These are phyloP conservation scores for Sebastes elongatus DNA, from an alignment of 2,797 vertebrate species.

Conservation along the genomic window DNA sequence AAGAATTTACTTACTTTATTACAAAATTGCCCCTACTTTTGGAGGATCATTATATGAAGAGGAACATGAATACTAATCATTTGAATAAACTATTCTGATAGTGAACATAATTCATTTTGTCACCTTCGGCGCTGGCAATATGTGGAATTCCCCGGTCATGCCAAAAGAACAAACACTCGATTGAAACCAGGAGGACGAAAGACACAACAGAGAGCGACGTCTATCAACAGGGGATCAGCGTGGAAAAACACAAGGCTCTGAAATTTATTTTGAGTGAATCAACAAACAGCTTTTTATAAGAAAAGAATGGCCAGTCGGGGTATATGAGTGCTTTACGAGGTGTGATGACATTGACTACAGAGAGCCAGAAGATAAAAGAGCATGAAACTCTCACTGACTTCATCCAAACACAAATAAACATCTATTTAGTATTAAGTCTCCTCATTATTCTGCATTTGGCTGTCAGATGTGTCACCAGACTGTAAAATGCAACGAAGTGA, in stretches of 20 bases:
- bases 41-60: neutral
- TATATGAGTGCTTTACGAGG: constrained; percentile 13
- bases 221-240: constrained; percentile 18
- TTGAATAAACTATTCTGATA: neutral
- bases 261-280: constrained; percentile 27
- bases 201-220: constrained; percentile 19
- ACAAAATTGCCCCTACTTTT: neutral
- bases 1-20: neutral
- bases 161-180: constrained; percentile 39
- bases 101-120: constrained; percentile 24
- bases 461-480: neutral
- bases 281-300: constrained; percentile 23
- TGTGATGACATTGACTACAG: neutral
- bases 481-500: neutral
- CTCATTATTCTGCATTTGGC: neutral
- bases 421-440: neutral
- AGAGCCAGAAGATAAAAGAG: neutral
- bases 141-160: constrained; percentile 38
- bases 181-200: constrained; percentile 54
- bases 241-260: constrained; percentile 15
- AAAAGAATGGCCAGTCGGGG: neutral
- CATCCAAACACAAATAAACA: constrained; percentile 5
- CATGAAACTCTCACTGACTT: neutral
- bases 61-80: neutral
- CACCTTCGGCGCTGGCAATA: constrained; percentile 23